Base-by-base conservation (phyloP, 1,140 invertebrate species). In the Hestina assimilis region DNA sequence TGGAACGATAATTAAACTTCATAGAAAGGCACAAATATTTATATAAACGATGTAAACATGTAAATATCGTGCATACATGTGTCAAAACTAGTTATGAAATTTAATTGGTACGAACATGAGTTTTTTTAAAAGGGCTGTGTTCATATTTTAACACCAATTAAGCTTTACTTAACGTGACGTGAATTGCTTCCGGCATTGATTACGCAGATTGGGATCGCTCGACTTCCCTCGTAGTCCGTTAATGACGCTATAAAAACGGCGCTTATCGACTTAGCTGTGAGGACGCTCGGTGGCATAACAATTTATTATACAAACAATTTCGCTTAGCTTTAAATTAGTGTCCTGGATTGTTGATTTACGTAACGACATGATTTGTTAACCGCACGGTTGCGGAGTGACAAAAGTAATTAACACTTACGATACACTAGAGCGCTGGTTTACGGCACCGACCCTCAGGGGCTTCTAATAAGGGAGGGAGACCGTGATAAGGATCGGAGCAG, bases 201-300 rank as follows among this genome's bases (percentile, higher is more conserved):
- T 82, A 78, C 81, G 69, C 75, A 82, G 75, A 86, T 83, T 83
- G 78, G 79, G 75, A 85, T 83, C 80, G 70, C 59, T 66, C 69
- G 64, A 63, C 75, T 76, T 72, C 79, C 72, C 72, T 75, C 69
- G 69, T 59, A 63, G 76, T 72, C 69, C 69, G 80, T 83, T 83
- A 85, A 85, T 83, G 82, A 82, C 82, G 83, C 75, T 75, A 83
- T 87, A 84, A 87, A 83, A 79, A 79, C 72, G 74, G 70, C 72
- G 75, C 79, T 83, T 87, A 83, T 85, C 77, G 79, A 83, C 75
- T 83, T 77, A 79, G 70, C 76, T 72, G 78, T 78, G 78, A 80
- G 73, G 77, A 73, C 72, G 75, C 69, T 77, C 59, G 58, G 69
- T 78, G 77, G 71, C 71, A 75, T 78, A 70, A 78, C 75, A 79